Evolutionary conservation across 2,888 invertebrate species (phyloP).

Genomic region (Eudemis profundana): DNA sequence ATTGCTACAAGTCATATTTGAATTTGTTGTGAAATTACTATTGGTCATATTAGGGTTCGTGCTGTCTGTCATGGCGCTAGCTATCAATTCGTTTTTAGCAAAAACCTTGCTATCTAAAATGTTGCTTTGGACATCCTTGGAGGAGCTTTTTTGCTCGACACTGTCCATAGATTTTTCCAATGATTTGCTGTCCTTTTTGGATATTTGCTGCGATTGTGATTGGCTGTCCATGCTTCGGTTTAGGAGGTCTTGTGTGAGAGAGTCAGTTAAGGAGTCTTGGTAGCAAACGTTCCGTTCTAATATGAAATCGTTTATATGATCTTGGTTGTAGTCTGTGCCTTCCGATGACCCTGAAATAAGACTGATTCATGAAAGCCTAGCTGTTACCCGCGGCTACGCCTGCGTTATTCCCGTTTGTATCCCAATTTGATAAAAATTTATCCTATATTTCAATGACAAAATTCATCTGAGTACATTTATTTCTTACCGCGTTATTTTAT

Average conservation of each 20-base stretch:
- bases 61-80: conserved; percentile 74
- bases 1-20: conserved; percentile 77
- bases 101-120: conserved; percentile 72
- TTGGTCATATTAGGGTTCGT: conserved; percentile 76
- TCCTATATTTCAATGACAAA: too few relatives aligned
- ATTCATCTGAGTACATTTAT: too few relatives aligned
- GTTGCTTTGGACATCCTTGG: conserved; percentile 71
- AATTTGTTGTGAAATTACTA: conserved; percentile 78
- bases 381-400: too few relatives aligned
- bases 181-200: conserved; percentile 71
- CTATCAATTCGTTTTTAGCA: conserved; percentile 64
- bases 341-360: conserved; percentile 72
- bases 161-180: conserved; percentile 71
- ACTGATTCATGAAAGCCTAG: conserved; percentile 2
- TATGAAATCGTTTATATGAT: conserved; percentile 78
- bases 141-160: conserved; percentile 71
- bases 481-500: too few relatives aligned
- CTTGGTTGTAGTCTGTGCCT: conserved; percentile 72
- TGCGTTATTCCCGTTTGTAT: too few relatives aligned
- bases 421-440: too few relatives aligned
- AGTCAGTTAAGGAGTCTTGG: conserved; percentile 80
- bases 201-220: conserved; percentile 56
- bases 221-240: conserved; percentile 76
- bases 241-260: conserved; percentile 73
- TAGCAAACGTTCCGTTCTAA: conserved; percentile 80